phyloP scores from a whole-genome alignment of 1,140 invertebrate species.

The Drosophila simulans region DNA sequence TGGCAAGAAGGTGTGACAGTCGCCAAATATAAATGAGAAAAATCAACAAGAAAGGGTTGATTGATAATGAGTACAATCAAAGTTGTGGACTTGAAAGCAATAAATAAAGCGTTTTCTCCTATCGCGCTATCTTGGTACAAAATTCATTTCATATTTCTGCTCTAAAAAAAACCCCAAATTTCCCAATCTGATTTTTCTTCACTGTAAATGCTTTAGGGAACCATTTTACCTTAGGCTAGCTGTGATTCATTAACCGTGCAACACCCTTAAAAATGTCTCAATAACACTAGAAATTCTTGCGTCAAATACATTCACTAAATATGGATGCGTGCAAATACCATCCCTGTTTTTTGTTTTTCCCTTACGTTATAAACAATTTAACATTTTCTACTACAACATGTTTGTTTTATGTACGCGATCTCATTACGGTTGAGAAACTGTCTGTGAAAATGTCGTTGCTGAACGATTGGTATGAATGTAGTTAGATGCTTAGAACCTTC shows the following conservation, averaged over 20 bases:
- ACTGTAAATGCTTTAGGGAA: constrained; percentile 32
- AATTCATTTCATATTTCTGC: neutral
- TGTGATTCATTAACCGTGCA: constrained; percentile 28
- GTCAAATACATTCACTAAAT: constrained; percentile 39
- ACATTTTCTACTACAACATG: constrained; percentile 64
- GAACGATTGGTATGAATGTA: neutral
- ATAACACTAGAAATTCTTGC: constrained; percentile 39
- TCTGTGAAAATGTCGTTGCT: neutral
- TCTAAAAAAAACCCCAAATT: neutral
- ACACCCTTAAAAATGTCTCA: constrained; percentile 26
- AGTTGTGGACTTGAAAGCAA: neutral
- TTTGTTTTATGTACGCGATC: constrained; percentile 24
- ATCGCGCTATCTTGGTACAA: neutral
- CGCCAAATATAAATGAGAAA: constrained; percentile 34
- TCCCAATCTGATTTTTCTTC: constrained; percentile 1
- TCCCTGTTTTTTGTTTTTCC: constrained; percentile 21
- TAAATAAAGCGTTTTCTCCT: neutral
- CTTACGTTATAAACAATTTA: constrained; percentile 61
- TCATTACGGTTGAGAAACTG: neutral
- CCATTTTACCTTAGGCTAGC: constrained; percentile 19
- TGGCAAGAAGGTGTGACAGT: constrained; percentile 16
- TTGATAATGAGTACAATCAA: constrained; percentile 5
- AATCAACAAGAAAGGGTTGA: constrained; percentile 14
- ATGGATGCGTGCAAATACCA: constrained; percentile 21
- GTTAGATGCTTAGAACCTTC: neutral